phyloP scores from a whole-genome alignment of 2,113 vertebrate genomes.

The Bos javanicus region DNA sequence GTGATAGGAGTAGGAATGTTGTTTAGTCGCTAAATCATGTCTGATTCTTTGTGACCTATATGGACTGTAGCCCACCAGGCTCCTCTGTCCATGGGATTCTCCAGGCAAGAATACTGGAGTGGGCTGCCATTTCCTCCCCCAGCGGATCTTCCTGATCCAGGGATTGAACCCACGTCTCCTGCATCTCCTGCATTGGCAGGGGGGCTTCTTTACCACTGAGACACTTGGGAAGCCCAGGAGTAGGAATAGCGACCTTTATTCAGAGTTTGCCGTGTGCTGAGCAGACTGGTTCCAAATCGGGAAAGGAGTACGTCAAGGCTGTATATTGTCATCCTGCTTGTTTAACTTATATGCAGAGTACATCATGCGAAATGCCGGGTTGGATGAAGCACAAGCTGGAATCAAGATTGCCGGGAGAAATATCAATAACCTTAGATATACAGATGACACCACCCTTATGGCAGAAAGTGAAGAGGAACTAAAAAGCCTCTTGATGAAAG shows the following conservation, averaged over 20 bases:
- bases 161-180: background rate
- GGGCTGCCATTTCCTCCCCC: background rate
- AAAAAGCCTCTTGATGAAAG: background rate
- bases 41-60: rapidly evolving
- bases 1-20: rapidly evolving
- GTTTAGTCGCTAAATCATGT: background rate
- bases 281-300: background rate
- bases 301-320: background rate
- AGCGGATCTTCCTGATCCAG: background rate
- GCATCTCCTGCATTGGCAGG: background rate
- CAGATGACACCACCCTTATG: background rate
- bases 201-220: background rate
- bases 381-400: background rate
- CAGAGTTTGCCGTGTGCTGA: rapidly evolving
- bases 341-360: background rate
- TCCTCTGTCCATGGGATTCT: background rate
- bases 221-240: background rate
- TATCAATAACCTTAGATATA: background rate
- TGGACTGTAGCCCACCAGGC: background rate
- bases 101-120: background rate
- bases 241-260: rapidly evolving
- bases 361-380: background rate
- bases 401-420: background rate
- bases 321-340: background rate
- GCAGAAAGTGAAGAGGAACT: background rate